A percentile compares a stretch with the other conserved stretches of the same genome.
Conservation (phyloP, 2,113 vertebrate genomes). For the Spizaetus ornatus region DNA sequence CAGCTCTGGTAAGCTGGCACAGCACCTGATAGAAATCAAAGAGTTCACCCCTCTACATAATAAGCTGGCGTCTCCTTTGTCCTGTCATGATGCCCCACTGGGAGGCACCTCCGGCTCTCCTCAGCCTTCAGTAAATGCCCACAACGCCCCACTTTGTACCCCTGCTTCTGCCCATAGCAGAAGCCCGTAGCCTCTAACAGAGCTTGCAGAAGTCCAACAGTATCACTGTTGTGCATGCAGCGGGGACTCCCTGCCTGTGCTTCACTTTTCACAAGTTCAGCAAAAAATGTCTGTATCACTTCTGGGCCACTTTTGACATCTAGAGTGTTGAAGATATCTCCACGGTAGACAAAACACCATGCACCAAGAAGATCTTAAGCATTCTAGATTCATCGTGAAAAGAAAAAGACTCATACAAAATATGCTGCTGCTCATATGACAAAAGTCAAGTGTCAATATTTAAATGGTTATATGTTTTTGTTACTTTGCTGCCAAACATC, state of each 20-base stretch:
- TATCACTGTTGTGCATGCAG: background rate
- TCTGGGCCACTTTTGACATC: background rate
- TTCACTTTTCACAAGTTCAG: background rate
- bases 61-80: background rate
- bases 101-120: background rate
- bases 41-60: background rate
- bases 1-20: background rate
- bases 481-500: background rate
- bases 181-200: background rate
- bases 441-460: conserved; percentile 45
- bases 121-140: background rate
- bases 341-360: background rate
- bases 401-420: background rate
- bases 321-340: background rate
- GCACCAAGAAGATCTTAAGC: background rate
- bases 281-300: background rate
- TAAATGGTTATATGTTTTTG: conserved; percentile 1
- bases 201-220: background rate
- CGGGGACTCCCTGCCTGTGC: background rate
- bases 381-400: background rate
- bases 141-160: background rate
- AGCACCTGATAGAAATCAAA: background rate
- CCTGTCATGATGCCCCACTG: background rate
- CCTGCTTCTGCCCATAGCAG: background rate
- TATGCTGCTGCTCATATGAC: background rate